Evolutionary conservation across 2,113 vertebrate genomes (phyloP).

Genomic region (Takifugu bimaculatus): DNA sequence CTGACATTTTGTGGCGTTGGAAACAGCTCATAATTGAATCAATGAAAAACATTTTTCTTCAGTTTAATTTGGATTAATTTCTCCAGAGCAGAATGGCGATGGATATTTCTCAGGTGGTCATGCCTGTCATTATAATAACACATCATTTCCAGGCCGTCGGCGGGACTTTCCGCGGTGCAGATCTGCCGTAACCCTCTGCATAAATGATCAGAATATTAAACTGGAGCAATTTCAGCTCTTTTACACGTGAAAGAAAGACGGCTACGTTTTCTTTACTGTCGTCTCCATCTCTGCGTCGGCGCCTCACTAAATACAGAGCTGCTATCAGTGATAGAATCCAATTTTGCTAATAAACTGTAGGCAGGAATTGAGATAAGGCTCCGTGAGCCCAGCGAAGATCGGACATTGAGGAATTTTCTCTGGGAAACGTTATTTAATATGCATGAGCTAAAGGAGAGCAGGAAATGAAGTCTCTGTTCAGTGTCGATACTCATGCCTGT

Average conservation of each 20-base stretch:
- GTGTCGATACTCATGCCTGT: slow-evolving; percentile 45
- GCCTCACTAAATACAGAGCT: slow-evolving; percentile 18
- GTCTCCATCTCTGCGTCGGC: slow-evolving; percentile 43
- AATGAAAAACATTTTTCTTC: no score
- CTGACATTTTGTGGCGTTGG: no score
- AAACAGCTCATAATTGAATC: no score
- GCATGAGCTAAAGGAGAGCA: slow-evolving; percentile 61
- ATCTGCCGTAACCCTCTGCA: slow-evolving; percentile 24
- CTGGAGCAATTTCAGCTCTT: slow-evolving; percentile 30
- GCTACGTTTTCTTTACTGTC: slow-evolving; percentile 25
- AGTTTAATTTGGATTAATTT: no score
- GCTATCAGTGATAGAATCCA: slow-evolving; percentile 57
- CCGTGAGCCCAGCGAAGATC: neutral
- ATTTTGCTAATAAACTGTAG: slow-evolving; percentile 58
- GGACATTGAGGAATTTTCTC: slow-evolving; percentile 62
- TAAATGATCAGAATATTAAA: slow-evolving; percentile 52
- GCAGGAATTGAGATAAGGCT: slow-evolving; percentile 60
- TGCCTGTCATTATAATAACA: slow-evolving; percentile 20
- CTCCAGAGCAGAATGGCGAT: slow-evolving; percentile 3
- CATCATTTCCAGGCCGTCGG: slow-evolving; percentile 17
- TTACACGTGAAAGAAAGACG: slow-evolving; percentile 15
- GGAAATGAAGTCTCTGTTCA: slow-evolving; percentile 68
- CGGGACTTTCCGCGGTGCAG: slow-evolving; percentile 24
- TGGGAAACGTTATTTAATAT: slow-evolving; percentile 68
- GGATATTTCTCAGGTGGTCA: slow-evolving; percentile 6